A percentile compares a stretch with the other conserved stretches of the same genome.
phyloP scores from a whole-genome alignment of 2,888 invertebrate species.

The Ormyrus labotus region DNA sequence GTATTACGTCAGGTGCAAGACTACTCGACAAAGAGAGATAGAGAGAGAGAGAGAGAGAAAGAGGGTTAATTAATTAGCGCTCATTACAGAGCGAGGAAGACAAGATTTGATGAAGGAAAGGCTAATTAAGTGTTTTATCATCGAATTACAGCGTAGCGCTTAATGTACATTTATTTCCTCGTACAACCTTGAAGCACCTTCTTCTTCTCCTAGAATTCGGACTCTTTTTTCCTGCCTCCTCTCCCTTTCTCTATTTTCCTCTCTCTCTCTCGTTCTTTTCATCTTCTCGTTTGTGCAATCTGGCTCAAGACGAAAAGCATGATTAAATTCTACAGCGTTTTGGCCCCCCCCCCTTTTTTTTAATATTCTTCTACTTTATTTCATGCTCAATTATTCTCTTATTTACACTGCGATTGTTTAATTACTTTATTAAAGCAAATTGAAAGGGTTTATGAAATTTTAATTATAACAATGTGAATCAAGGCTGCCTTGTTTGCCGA shows the following conservation, averaged over 20 bases:
- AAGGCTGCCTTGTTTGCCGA: no score
- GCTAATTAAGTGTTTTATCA: constrained; percentile 52
- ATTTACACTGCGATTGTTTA: neutral
- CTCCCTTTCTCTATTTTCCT: neutral
- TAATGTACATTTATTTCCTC: constrained; percentile 30
- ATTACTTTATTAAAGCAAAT: no score
- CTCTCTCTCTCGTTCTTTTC: neutral
- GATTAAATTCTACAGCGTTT: constrained; percentile 31
- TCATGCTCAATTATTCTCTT: neutral
- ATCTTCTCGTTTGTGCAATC: neutral
- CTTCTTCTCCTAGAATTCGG: constrained; percentile 1
- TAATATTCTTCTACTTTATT: neutral
- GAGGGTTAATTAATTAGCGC: constrained; percentile 48
- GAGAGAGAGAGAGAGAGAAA: constrained; percentile 35
- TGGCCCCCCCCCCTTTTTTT: neutral
- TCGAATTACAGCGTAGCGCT: constrained; percentile 36
- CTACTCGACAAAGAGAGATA: constrained; percentile 38
- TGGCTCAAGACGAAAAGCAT: neutral
- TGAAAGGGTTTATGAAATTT: no score
- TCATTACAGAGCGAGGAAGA: constrained; percentile 53
- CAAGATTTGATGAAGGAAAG: constrained; percentile 54
- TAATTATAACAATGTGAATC: no score
- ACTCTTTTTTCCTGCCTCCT: neutral
- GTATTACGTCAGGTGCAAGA: constrained; percentile 25
- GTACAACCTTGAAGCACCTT: neutral